Evolutionary conservation across 2,888 invertebrate species (phyloP), one percentile per base, ranked within the genome.

Genomic region (Tetranychus truncatus): DNA sequence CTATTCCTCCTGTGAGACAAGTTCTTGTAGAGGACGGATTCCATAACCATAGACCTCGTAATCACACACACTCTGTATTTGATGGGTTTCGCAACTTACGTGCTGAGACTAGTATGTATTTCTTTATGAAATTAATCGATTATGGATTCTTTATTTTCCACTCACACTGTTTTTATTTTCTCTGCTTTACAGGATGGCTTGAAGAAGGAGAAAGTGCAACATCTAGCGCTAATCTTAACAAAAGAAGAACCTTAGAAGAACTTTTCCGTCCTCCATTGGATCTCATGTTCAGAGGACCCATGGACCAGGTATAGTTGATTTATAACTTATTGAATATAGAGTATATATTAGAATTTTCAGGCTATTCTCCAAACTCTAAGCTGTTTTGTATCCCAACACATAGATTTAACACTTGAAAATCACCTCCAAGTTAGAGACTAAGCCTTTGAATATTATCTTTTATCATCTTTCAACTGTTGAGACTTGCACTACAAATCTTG

Each of bases 211-310:
- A 69, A 69, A 69, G 69, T 20, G 20, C 69, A 20, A 69, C 69
- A 20, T 20, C 20, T 24, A 69, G 34, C 20, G 9, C 69, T 5
- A 69, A 69, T 20, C 34, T 69, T 11, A 69, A 24, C 8, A 69
- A 69, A 69, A 69, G 83, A 67, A 83, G 83, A 78, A 86, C 87
- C 55, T 82, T 89, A 66, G 88, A 88, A 81, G 88, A 88, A 80
- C 83, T 89, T 24, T 89, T 87, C 81, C 84, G 87, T 75, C 89
- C 89, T 9, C 89, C 89, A 0, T 84, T 87, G 75, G 88, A 89
- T 80, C 83, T 89, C 71, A 85, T 88, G 45, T 87, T 85, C 80
- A 83, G 85, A 76, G 88, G 89, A 18, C 84, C 87, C 6, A 86
- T 89, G 79, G 82, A 85, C 44, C 82, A 83, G 74, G 87, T 85